These are phyloP conservation scores for Sipha maydis DNA, from an alignment of 2,888 invertebrate genomes.

Conservation along the genomic window DNA sequence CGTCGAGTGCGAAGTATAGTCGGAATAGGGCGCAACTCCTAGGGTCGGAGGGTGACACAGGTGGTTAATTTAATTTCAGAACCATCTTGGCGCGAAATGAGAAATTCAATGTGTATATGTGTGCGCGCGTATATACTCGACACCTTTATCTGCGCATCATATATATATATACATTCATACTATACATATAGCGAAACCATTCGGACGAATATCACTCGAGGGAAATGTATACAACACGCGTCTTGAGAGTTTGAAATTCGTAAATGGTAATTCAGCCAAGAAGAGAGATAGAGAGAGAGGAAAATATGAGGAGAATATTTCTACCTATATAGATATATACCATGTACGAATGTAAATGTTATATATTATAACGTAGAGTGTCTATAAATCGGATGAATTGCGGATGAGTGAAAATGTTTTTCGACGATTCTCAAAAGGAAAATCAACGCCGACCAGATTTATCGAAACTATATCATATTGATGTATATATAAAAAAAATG, in stretches of 20 bases:
- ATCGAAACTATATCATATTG: background rate
- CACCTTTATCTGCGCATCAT: background rate
- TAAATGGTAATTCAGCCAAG: constrained; percentile 6
- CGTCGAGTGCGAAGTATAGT: background rate
- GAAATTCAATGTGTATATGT: background rate
- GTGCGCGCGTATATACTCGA: background rate
- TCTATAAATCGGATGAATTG: no score
- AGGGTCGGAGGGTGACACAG: background rate
- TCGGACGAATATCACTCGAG: constrained; percentile 45
- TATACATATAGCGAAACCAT: background rate
- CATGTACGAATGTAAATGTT: no score
- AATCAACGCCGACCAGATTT: no score
- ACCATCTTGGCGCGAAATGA: constrained; percentile 47
- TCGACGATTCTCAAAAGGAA: no score
- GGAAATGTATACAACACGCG: constrained; percentile 14
- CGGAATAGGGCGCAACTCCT: background rate
- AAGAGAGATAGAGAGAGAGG: no score
- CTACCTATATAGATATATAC: background rate
- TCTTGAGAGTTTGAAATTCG: constrained; percentile 37
- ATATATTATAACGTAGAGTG: no score
- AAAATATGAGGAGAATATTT: background rate
- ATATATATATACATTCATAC: background rate
- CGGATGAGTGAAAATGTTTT: no score
- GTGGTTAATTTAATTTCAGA: constrained; percentile 54
- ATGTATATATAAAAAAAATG: background rate